Percentiles rank a stretch among this genome's conserved stretches.
These are phyloP conservation scores for Teleogryllus oceanicus DNA, from an alignment of 2,888 invertebrate species.

Conservation along the genomic window DNA sequence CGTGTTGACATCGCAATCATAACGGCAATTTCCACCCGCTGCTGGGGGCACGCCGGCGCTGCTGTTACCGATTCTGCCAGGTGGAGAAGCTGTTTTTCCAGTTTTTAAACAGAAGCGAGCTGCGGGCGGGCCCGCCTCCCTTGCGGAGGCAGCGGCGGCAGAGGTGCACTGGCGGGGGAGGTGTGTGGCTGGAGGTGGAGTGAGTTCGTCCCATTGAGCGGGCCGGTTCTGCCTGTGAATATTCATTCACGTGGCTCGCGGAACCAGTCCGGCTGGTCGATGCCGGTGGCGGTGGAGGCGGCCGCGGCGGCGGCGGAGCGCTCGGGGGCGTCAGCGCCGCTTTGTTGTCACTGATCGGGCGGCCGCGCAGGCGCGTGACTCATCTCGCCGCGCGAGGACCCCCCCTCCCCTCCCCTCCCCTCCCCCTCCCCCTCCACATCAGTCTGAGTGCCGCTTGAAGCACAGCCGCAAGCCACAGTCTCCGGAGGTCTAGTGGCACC, in stretches of 20 bases:
- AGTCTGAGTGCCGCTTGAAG: too few relatives aligned
- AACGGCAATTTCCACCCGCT: background rate
- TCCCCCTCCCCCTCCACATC: too few relatives aligned
- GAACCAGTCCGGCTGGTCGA: conserved; percentile 11
- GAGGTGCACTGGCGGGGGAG: background rate
- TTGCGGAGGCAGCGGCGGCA: background rate
- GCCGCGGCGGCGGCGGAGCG: background rate
- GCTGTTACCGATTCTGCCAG: conserved; percentile 9
- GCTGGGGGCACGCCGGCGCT: background rate
- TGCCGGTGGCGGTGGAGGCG: background rate
- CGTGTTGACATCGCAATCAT: conserved; percentile 6
- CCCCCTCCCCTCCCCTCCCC: too few relatives aligned
- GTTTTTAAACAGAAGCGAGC: conserved; percentile 12
- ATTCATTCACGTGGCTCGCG: conserved; percentile 18
- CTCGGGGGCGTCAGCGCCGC: background rate
- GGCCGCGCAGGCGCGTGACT: background rate
- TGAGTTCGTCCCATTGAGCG: background rate
- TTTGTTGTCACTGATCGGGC: background rate
- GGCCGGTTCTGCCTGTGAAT: conserved; percentile 4
- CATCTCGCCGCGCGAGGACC: background rate
- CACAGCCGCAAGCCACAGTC: too few relatives aligned
- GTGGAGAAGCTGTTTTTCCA: conserved; percentile 18
- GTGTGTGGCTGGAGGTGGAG: background rate
- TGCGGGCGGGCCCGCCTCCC: background rate
- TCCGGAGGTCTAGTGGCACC: too few relatives aligned